These are phyloP conservation scores for Tiliacea aurago DNA, from an alignment of 2,888 invertebrate species.

Conservation along the genomic window DNA sequence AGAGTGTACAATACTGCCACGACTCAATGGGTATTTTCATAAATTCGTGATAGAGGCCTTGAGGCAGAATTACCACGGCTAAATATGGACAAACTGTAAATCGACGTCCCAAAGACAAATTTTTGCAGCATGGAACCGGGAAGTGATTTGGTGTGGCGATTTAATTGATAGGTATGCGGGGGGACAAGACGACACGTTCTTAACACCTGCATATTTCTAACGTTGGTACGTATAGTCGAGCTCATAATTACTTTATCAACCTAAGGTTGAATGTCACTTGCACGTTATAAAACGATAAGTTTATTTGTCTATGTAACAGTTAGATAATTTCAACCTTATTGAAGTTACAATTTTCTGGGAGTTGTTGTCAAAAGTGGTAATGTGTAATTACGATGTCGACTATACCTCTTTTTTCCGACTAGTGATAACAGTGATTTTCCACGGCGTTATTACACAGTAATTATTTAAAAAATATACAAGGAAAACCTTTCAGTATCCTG, in stretches of 20 bases:
- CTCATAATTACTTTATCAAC: not conserved
- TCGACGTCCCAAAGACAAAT: not conserved
- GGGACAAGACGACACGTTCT: not conserved
- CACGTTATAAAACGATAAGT: not conserved
- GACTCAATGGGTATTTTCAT: not conserved
- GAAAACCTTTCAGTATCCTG: slow-evolving; percentile 56
- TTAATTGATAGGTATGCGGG: slow-evolving; percentile 9
- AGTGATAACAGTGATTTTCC: slow-evolving; percentile 15
- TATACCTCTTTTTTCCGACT: not conserved
- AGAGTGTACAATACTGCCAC: slow-evolving; percentile 2
- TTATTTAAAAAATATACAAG: slow-evolving; percentile 39
- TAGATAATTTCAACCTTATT: not conserved
- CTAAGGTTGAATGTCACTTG: not conserved
- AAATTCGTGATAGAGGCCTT: slow-evolving; percentile 7
- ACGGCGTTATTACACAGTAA: slow-evolving; percentile 6
- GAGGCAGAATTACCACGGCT: slow-evolving; percentile 3
- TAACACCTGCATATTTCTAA: not conserved
- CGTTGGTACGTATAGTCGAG: not conserved
- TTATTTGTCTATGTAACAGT: not conserved
- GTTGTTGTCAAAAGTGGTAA: not conserved
- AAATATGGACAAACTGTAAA: slow-evolving; percentile 24
- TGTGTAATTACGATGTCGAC: too few species aligned
- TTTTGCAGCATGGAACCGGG: not conserved
- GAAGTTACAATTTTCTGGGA: not conserved
- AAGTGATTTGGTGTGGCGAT: slow-evolving; percentile 5